phyloP scores from a whole-genome alignment of 2,113 vertebrate species.

The Psittacula cyanocephala region DNA sequence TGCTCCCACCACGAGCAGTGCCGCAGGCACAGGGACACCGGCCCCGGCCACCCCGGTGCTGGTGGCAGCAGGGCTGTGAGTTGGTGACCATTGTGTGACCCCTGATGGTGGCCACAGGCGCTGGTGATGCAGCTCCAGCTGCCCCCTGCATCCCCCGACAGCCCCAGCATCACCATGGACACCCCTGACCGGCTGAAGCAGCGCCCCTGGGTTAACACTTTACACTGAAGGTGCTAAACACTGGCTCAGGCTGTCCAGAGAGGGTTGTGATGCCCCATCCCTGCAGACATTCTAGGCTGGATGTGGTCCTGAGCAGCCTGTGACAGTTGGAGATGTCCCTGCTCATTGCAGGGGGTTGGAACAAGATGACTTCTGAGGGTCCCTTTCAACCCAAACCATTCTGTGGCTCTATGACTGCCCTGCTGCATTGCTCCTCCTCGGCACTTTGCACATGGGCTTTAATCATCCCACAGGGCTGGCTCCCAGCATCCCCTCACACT shows the following conservation, averaged over 20 bases:
- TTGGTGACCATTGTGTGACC: background rate
- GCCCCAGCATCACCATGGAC: accelerated
- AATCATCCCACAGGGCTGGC: background rate
- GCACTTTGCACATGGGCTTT: background rate
- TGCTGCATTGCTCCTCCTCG: background rate
- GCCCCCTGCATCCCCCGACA: background rate
- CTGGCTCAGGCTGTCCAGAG: background rate
- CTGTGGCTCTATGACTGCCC: background rate
- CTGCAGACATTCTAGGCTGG: background rate
- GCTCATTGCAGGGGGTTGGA: background rate
- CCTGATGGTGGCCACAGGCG: background rate
- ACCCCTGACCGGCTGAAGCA: background rate
- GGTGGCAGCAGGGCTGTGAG: accelerated
- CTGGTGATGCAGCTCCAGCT: background rate
- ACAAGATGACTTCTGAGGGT: background rate
- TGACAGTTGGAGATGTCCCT: background rate
- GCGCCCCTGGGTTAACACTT: background rate
- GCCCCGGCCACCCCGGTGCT: accelerated
- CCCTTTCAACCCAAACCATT: background rate
- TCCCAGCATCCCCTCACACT: background rate
- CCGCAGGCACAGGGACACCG: background rate
- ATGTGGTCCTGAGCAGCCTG: background rate
- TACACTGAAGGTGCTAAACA: background rate
- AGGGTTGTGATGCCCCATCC: background rate
- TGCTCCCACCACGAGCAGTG: background rate